phyloP scores from a whole-genome alignment of 2,888 invertebrate species.

The Lochmaea capreae region DNA sequence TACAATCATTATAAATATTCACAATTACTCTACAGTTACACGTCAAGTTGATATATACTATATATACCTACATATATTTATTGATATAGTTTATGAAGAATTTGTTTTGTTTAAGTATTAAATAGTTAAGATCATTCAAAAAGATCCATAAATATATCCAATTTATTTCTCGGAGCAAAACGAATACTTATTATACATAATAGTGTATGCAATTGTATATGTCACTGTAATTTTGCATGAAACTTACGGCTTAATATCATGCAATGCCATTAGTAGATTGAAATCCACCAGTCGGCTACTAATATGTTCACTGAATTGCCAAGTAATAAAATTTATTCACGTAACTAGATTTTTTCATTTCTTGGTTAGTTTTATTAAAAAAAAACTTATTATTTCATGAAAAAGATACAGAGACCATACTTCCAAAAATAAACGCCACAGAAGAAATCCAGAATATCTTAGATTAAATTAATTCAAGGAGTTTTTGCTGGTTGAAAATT shows the following conservation, averaged over 20 bases:
- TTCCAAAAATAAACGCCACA: too few species aligned
- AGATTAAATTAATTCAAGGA: too few species aligned
- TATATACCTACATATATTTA: too few species aligned
- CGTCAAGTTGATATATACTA: neutral
- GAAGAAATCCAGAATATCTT: too few species aligned
- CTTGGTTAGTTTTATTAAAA: neutral
- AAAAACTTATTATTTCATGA: neutral
- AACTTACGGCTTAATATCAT: constrained; percentile 48
- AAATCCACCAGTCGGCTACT: constrained; percentile 46
- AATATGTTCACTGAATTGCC: constrained; percentile 46
- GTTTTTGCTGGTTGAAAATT: too few species aligned
- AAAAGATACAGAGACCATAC: neutral
- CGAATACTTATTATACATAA: neutral
- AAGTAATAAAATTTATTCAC: constrained; percentile 19
- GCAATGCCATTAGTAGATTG: constrained; percentile 52
- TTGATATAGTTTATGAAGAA: neutral
- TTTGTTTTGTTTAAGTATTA: neutral
- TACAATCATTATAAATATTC: too few species aligned
- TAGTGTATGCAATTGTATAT: constrained; percentile 21
- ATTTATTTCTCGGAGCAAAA: constrained; percentile 7
- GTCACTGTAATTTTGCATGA: constrained; percentile 40
- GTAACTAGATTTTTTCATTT: neutral
- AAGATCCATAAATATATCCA: constrained; percentile 12
- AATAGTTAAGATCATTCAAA: neutral
- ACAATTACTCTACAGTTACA: too few species aligned